phyloP scores from a whole-genome alignment of 2,797 vertebrate species.

The Mareca penelope region DNA sequence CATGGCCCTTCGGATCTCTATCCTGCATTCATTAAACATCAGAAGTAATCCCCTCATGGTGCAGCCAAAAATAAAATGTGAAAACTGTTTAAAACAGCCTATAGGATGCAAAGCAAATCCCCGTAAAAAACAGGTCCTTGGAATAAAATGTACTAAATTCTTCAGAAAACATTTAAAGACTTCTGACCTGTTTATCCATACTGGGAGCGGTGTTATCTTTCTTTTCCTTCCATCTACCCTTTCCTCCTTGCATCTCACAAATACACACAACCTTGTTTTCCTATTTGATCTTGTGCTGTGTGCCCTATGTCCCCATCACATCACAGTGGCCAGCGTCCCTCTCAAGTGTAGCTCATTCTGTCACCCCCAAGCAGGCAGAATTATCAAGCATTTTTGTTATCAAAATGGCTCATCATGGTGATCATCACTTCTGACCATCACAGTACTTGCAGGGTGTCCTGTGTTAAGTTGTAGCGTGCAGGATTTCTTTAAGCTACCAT shows the following conservation, averaged over 20 bases:
- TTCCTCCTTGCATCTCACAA: not conserved
- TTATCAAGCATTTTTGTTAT: not conserved
- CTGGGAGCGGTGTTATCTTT: not conserved
- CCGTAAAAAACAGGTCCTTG: not conserved
- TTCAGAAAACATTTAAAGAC: not conserved
- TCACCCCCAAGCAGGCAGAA: not conserved
- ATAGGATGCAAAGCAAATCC: constrained; percentile 14
- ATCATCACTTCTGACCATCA: not conserved
- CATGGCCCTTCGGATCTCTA: not conserved
- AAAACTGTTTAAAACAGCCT: constrained; percentile 24
- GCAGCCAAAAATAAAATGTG: constrained; percentile 10
- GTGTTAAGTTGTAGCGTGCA: not conserved
- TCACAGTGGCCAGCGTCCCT: not conserved
- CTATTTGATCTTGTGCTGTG: not conserved
- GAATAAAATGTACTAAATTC: not conserved
- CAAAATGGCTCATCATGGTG: not conserved
- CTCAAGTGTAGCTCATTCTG: not conserved
- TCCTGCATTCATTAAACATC: constrained; percentile 44
- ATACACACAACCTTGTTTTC: not conserved
- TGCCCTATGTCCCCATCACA: not conserved
- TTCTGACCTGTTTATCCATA: not conserved
- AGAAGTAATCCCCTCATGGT: not conserved
- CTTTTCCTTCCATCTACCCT: not conserved
- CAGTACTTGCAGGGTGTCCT: fast-evolving
- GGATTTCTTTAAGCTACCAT: not conserved